Base-by-base conservation (phyloP, 2,888 invertebrate genomes). In the Tiliacea citrago region DNA sequence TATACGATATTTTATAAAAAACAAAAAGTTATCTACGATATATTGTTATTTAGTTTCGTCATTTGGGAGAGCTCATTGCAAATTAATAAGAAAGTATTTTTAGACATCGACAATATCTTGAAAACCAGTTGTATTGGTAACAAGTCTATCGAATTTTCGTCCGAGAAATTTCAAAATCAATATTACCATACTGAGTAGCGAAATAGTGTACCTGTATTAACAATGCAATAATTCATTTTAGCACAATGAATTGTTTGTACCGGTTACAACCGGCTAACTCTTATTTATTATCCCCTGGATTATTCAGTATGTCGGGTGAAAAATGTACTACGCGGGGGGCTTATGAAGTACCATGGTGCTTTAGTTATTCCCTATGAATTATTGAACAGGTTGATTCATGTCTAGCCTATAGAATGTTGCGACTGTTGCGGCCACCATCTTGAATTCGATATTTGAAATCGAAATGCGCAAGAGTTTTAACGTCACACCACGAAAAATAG, bases 311-410 rank as follows among this genome's bases (percentile, higher is more conserved):
- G 89, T 86, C 88, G 90, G 88, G 90, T 95, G 95, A 95, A 95
- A 95, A 95, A 95, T 95, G 92, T 88, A 88, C 95, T 84, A 91
- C 92, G 92, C 94, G 93, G 95, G 94, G 94, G 94, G 93, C 90
- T 93, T 90, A 90, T 90, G 91, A 91, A 91, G 90, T 89, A 86
- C 88, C 86, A 85, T 63, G 86, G 81, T 90, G 92, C 90, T 93
- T 94, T 93, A 93, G 93, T 93, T 93, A 93, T 93, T 88, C 91
- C 82, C 82, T 88, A 95, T 96, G 95, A 95, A 95, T 96, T 95
- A 96, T 96, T 91, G 92, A 96, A 91, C 90, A 93, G 91, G 88
- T 92, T 92, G 93, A 93, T 93, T 94, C 95, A 94, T 91, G 93
- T 92, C 91, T 92, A 91, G 92, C 89, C 88, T 91, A 86, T 90